Conservation (phyloP, 2,113 vertebrate genomes). For the Nyctereutes procyonoides region DNA sequence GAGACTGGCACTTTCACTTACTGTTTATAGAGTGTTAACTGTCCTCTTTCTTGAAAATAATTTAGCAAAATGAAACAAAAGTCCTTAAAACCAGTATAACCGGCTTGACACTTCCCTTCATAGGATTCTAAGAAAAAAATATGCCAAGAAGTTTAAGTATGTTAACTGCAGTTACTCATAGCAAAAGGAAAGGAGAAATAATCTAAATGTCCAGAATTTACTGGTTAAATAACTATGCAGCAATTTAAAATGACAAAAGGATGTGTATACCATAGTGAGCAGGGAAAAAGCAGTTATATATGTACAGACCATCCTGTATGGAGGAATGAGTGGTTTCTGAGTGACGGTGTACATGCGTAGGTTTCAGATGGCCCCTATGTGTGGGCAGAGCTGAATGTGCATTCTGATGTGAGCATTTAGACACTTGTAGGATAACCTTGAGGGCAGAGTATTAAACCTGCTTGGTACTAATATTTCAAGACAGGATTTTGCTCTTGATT, state of each 20-base stretch:
- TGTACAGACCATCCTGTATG: not conserved
- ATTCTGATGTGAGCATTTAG: not conserved
- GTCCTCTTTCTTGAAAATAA: constrained; percentile 55
- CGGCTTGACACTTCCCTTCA: not conserved
- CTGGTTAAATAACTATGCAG: constrained; percentile 2
- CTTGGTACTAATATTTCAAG: not conserved
- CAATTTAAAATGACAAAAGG: constrained; percentile 32
- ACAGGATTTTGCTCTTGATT: not conserved
- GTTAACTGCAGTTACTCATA: not conserved
- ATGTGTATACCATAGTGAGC: not conserved
- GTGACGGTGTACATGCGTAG: fast-evolving
- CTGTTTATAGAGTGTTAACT: constrained; percentile 60
- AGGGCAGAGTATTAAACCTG: not conserved
- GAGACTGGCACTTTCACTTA: constrained; percentile 46
- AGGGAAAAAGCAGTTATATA: not conserved
- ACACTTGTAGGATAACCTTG: not conserved
- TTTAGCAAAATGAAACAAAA: constrained; percentile 44
- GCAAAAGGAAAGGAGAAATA: constrained; percentile 2
- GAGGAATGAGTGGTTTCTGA: not conserved
- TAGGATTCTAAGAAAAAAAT: not conserved
- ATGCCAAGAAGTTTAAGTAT: not conserved
- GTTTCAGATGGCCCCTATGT: not conserved
- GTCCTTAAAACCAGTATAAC: not conserved
- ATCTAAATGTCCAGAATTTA: constrained; percentile 19
- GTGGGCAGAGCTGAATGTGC: not conserved